phyloP scores from a whole-genome alignment of 2,888 invertebrate species.

The Agrochola circellaris region DNA sequence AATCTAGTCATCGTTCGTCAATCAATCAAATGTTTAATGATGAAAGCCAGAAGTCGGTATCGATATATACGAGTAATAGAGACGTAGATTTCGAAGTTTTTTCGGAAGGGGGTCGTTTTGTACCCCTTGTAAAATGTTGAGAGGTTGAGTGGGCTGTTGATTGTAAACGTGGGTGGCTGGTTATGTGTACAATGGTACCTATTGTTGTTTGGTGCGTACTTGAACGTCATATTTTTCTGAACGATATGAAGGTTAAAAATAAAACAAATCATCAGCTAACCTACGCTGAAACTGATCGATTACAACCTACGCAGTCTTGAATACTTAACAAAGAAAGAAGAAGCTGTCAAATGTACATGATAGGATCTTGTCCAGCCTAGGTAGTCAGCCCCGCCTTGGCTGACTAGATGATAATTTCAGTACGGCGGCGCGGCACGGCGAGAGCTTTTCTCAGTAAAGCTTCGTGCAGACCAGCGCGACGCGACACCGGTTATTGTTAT shows the following conservation, averaged over 20 bases:
- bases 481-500: no score
- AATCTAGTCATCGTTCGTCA: slow-evolving; percentile 61
- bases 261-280: slow-evolving; percentile 22
- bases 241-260: slow-evolving; percentile 14
- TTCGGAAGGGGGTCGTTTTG: slow-evolving; percentile 41
- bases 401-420: background rate
- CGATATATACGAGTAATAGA: slow-evolving; percentile 52
- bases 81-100: slow-evolving; percentile 50
- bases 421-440: no score
- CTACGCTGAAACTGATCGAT: background rate
- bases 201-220: slow-evolving; percentile 50
- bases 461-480: no score
- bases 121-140: slow-evolving; percentile 49
- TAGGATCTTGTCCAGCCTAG: no score
- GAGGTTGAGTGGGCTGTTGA: slow-evolving; percentile 49
- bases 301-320: background rate
- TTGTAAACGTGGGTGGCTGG: slow-evolving; percentile 46
- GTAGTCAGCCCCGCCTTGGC: background rate
- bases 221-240: slow-evolving; percentile 32
- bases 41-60: slow-evolving; percentile 67
- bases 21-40: slow-evolving; percentile 65
- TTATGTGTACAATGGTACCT: slow-evolving; percentile 22
- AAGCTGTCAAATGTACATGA: background rate
- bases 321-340: background rate
- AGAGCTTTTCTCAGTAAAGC: background rate